Percentiles rank a stretch among this genome's conserved stretches.
Conservation (phyloP, 1,140 invertebrate genomes). For the Drosophila mayri region DNA sequence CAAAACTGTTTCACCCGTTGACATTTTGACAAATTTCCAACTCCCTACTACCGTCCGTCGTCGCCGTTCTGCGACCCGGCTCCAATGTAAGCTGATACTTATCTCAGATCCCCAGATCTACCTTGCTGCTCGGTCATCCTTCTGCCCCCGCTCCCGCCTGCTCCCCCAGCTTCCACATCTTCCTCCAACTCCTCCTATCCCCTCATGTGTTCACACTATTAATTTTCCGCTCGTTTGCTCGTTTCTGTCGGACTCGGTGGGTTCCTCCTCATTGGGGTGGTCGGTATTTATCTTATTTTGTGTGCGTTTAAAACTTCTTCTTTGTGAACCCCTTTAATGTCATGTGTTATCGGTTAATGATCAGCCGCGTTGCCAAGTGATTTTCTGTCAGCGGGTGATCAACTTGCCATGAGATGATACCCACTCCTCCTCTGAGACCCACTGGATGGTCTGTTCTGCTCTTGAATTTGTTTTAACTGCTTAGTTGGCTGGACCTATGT, state of each 20-base stretch:
- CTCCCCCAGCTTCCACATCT: neutral
- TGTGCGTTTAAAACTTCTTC: conserved; percentile 75
- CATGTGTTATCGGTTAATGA: conserved; percentile 84
- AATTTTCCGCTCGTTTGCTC: conserved; percentile 82
- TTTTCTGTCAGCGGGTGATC: conserved; percentile 81
- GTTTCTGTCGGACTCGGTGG: conserved; percentile 57
- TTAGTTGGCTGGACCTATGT: conserved; percentile 9
- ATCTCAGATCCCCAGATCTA: conserved; percentile 67
- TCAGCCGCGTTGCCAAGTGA: conserved; percentile 80
- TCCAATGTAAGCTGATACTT: conserved; percentile 80
- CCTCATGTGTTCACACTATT: conserved; percentile 79
- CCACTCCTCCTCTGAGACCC: neutral
- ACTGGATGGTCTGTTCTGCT: conserved; percentile 19
- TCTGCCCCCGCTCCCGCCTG: conserved; percentile 4
- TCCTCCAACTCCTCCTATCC: conserved; percentile 21
- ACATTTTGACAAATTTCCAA: conserved; percentile 84
- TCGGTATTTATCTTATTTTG: conserved; percentile 83
- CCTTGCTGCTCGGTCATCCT: conserved; percentile 25
- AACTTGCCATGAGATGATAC: conserved; percentile 9
- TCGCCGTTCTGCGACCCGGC: conserved; percentile 20
- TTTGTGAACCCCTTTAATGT: conserved; percentile 80
- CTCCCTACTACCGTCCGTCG: conserved; percentile 62
- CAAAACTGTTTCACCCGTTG: conserved; percentile 84
- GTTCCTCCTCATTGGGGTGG: conserved; percentile 69
- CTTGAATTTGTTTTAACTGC: conserved; percentile 29